phyloP scores from a whole-genome alignment of 2,113 vertebrate genomes.

The Ariopsis seemanni region DNA sequence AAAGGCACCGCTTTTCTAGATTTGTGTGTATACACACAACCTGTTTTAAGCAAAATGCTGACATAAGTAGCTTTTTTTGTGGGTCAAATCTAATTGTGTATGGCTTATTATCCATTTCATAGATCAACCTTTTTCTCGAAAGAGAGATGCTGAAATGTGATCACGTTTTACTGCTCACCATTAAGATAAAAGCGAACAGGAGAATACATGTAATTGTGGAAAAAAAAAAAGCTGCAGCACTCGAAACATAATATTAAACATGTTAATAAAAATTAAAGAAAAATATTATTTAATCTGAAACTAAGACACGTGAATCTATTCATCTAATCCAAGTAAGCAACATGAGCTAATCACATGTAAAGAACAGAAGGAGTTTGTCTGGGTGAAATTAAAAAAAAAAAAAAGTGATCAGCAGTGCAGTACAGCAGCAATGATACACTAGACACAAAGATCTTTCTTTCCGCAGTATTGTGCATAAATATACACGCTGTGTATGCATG shows the following conservation, averaged over 20 bases:
- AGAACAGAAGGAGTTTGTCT: neutral
- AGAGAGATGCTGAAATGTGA: neutral
- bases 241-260: neutral
- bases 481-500: neutral
- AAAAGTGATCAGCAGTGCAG: neutral
- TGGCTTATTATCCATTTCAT: constrained; percentile 5
- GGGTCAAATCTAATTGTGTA: constrained; percentile 2
- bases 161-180: neutral
- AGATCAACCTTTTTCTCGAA: constrained; percentile 7
- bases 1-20: neutral
- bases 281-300: neutral
- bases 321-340: neutral
- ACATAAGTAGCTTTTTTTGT: constrained; percentile 4
- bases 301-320: neutral
- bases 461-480: neutral
- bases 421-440: neutral
- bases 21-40: neutral
- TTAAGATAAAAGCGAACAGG: neutral
- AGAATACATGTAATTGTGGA: neutral
- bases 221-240: neutral
- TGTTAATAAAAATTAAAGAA: neutral
- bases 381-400: neutral
- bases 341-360: neutral
- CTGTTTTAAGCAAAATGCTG: constrained; percentile 5
- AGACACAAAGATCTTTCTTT: neutral